These are phyloP conservation scores for Poeciliopsis presidionis DNA, from an alignment of 2,797 vertebrate species.

Conservation along the genomic window DNA sequence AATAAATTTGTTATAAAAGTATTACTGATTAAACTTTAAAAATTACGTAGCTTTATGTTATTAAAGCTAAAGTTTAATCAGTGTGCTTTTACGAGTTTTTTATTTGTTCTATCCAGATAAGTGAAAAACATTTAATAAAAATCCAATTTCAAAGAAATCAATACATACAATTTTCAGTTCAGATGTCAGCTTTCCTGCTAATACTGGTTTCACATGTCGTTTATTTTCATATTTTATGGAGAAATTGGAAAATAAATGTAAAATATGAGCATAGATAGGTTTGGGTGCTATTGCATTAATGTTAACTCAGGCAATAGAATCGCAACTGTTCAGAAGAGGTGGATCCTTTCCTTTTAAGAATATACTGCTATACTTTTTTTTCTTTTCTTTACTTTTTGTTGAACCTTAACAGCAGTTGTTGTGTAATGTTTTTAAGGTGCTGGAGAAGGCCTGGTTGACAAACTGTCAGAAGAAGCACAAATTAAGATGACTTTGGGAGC, in stretches of 20 bases:
- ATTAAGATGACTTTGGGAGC: constrained; percentile 12
- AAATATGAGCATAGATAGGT: neutral
- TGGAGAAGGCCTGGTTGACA: neutral
- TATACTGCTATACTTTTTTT: neutral
- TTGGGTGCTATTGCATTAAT: neutral
- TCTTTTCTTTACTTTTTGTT: neutral
- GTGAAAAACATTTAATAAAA: neutral
- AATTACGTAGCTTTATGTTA: too few relatives aligned
- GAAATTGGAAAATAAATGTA: neutral
- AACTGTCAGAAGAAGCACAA: constrained; percentile 27
- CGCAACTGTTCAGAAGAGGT: neutral
- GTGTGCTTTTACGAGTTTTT: too few relatives aligned
- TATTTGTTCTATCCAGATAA: neutral
- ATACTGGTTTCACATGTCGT: neutral
- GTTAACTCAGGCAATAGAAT: neutral
- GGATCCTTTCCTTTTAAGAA: neutral
- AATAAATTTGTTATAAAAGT: too few relatives aligned
- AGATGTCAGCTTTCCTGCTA: neutral
- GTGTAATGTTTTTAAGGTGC: constrained; percentile 15
- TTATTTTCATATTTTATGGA: neutral
- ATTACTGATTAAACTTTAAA: too few relatives aligned
- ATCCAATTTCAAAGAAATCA: neutral
- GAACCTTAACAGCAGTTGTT: neutral
- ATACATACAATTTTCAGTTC: neutral
- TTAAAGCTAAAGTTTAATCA: too few relatives aligned